These are phyloP conservation scores for Myopa tessellatipennis DNA, from an alignment of 2,888 invertebrate species.

Conservation along the genomic window DNA sequence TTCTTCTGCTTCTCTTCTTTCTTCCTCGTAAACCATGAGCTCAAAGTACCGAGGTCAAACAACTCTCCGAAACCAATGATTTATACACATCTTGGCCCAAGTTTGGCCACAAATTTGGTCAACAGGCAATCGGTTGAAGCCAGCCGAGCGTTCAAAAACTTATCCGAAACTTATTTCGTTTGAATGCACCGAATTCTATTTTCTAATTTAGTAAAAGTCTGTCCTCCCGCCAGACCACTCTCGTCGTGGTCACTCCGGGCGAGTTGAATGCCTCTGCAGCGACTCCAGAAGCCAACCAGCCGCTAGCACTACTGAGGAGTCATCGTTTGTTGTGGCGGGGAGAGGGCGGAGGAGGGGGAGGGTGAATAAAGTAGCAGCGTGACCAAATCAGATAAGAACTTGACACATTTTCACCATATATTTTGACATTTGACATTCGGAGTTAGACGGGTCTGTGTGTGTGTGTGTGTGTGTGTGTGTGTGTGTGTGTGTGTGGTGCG, in stretches of 20 bases:
- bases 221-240: neutral
- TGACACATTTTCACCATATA: constrained; percentile 69
- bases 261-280: neutral
- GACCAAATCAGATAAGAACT: constrained; percentile 67
- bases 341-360: neutral
- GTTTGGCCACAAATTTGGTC: no score
- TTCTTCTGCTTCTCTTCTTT: no score
- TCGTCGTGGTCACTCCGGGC: neutral
- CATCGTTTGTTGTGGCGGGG: neutral
- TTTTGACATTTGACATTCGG: constrained; percentile 68
- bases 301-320: no score
- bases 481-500: neutral
- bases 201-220: neutral
- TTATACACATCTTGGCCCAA: no score
- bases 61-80: no score
- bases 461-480: neutral
- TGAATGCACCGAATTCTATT: neutral
- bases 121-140: neutral
- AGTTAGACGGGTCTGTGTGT: constrained; percentile 14
- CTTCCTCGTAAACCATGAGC: no score
- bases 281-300: neutral
- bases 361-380: constrained; percentile 64
- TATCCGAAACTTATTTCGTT: neutral
- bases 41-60: no score
- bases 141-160: neutral